Conservation (phyloP, 2,113 vertebrate genomes). For the Myotis yumanensis region DNA sequence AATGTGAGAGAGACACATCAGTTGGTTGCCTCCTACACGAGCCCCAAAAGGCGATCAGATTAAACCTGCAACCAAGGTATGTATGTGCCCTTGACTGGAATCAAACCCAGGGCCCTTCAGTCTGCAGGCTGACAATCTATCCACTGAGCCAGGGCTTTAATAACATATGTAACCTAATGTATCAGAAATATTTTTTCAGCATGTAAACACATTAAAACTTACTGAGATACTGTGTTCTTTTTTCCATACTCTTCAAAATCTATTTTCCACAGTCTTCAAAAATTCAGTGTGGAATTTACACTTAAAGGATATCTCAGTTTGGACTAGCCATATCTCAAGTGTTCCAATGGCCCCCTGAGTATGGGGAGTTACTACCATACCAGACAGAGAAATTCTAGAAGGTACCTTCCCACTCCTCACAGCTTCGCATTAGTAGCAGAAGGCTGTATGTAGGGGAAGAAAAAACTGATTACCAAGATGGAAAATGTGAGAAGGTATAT, state of each 20-base stretch:
- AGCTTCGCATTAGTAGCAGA: not conserved
- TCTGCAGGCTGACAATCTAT: no score
- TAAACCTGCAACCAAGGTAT: no score
- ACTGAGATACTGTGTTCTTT: not conserved
- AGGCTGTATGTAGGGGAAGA: not conserved
- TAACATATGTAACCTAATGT: not conserved
- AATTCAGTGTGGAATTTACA: not conserved
- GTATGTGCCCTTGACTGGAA: no score
- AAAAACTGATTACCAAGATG: not conserved
- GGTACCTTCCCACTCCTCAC: rapidly evolving
- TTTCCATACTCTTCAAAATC: not conserved
- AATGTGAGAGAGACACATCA: no score
- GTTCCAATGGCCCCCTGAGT: not conserved
- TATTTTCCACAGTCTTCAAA: not conserved
- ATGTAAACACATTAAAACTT: not conserved
- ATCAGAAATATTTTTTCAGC: not conserved
- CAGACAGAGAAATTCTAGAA: not conserved
- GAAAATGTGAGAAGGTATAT: not conserved
- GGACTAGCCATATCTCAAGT: not conserved
- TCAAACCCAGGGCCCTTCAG: no score
- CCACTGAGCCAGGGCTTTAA: not conserved
- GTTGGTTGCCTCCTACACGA: no score
- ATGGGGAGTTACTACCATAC: not conserved
- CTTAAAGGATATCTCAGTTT: not conserved
- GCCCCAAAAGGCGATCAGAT: no score